Base-by-base conservation (phyloP, 2,888 invertebrate species). In the Epinotia ramella region DNA sequence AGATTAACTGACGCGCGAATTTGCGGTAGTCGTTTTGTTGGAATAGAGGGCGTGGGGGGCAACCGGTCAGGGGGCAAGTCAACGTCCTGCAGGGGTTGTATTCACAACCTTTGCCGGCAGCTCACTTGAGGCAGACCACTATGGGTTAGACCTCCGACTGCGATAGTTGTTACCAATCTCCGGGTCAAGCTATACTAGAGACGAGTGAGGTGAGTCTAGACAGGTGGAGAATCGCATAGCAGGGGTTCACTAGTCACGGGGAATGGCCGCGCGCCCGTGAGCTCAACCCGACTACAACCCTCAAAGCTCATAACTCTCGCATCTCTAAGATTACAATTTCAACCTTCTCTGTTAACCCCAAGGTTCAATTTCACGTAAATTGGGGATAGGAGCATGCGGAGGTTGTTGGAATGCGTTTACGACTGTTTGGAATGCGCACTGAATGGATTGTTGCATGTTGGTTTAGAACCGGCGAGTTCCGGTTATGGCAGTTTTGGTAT, bases 201-300 rank as follows among this genome's bases (percentile, higher is more conserved):
- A n/a, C 53, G 53, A 53, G n/a, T 53, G n/a, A 13, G n/a, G n/a
- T 53, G 53, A 53, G 53, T 13, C 16, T 5, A 53, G n/a, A 7
- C 53, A n/a, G 53, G 53, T 53, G 16, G 53, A n/a, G 53, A 53
- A 53, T n/a, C n/a, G 53, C 53, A 53, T 53, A 53, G 71, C 77
- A 76, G 79, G 78, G 75, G 73, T 64, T 77, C 76, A 77, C 69
- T 69, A 69, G 59, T 60, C 69, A 73, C 77, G 78, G 80, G 77
- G 78, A 81, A 82, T 79, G 80, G 80, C 80, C 81, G 80, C 80
- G 46, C 72, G 73, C 57, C 70, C 59, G 69, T 75, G 76, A 74
- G 73, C 73, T 66, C 53, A 56, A 59, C 46, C 66, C 68, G 62
- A 56, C 49, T n/a, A 72, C 59, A 69, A 59, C 44, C n/a, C 56